A percentile compares a stretch with the other conserved stretches of the same genome.
These are phyloP conservation scores for Trichopoda pennipes DNA, from an alignment of 2,888 invertebrate species.

Conservation along the genomic window DNA sequence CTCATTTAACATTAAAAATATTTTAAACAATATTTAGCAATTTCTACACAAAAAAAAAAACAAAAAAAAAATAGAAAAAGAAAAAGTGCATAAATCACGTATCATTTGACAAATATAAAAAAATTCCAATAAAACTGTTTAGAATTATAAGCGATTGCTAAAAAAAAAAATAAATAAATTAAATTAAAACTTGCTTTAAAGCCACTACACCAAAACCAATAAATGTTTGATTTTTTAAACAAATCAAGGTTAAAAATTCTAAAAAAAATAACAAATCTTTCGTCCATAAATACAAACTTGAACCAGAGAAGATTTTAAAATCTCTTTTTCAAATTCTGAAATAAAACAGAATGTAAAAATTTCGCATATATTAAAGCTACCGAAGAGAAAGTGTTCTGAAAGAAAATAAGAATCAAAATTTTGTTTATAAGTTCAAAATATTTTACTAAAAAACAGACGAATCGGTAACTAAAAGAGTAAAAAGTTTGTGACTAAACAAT, in stretches of 20 bases:
- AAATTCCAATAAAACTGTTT: slow-evolving; percentile 35
- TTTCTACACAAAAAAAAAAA: slow-evolving; percentile 9
- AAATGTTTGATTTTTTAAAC: neutral
- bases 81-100: slow-evolving; percentile 44
- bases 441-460: neutral
- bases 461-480: slow-evolving; percentile 36
- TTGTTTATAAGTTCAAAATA: neutral
- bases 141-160: slow-evolving; percentile 35
- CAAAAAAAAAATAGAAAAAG: slow-evolving; percentile 2
- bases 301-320: slow-evolving; percentile 25
- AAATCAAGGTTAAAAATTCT: slow-evolving; percentile 79
- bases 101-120: slow-evolving; percentile 23
- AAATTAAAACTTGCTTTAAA: slow-evolving; percentile 56
- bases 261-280: slow-evolving; percentile 8
- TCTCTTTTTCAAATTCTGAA: neutral
- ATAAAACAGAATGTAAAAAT: neutral
- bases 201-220: slow-evolving; percentile 12
- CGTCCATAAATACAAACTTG: slow-evolving; percentile 30
- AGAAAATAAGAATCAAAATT: too few relatives aligned
- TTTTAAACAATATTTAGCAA: slow-evolving; percentile 35
- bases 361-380: slow-evolving; percentile 8
- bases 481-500: slow-evolving; percentile 26
- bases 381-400: neutral
- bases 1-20: slow-evolving; percentile 55
- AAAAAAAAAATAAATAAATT: slow-evolving; percentile 25